Conservation (phyloP, 2,888 invertebrate genomes). For the Melinaea marsaeus region DNA sequence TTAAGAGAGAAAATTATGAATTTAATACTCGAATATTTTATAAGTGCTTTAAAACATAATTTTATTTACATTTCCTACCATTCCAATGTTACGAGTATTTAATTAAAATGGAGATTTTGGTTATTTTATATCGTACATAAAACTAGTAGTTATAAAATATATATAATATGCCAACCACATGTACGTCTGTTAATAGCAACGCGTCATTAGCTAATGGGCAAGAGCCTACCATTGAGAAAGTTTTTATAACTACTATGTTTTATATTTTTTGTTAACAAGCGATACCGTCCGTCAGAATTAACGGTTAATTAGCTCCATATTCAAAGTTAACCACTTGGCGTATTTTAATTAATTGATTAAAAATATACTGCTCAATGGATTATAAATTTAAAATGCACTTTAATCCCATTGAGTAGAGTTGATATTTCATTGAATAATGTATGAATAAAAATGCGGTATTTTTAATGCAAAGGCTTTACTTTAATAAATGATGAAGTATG, state of each 20-base stretch:
- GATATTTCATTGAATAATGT: neutral
- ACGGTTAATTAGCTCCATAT: constrained; percentile 4
- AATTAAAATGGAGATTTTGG: too few species aligned
- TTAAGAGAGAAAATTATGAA: constrained; percentile 16
- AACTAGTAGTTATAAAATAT: too few species aligned
- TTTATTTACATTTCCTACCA: neutral
- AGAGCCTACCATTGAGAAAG: constrained; percentile 36
- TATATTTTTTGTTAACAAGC: too few species aligned
- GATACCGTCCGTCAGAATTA: constrained; percentile 1
- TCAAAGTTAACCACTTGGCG: constrained; percentile 2
- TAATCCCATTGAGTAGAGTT: neutral
- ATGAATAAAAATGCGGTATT: constrained; percentile 1
- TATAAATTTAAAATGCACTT: neutral
- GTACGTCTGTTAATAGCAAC: constrained; percentile 33
- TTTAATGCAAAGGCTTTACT: neutral
- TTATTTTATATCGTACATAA: too few species aligned
- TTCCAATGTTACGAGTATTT: too few species aligned
- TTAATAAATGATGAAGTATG: constrained; percentile 5
- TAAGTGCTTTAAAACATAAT: neutral
- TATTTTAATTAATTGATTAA: constrained; percentile 6
- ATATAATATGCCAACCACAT: neutral
- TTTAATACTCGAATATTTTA: constrained; percentile 16
- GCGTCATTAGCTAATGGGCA: constrained; percentile 44
- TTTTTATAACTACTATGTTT: constrained; percentile 17
- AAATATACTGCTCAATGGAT: neutral